phyloP scores from a whole-genome alignment of 2,888 invertebrate genomes.

The Stenurella melanura region DNA sequence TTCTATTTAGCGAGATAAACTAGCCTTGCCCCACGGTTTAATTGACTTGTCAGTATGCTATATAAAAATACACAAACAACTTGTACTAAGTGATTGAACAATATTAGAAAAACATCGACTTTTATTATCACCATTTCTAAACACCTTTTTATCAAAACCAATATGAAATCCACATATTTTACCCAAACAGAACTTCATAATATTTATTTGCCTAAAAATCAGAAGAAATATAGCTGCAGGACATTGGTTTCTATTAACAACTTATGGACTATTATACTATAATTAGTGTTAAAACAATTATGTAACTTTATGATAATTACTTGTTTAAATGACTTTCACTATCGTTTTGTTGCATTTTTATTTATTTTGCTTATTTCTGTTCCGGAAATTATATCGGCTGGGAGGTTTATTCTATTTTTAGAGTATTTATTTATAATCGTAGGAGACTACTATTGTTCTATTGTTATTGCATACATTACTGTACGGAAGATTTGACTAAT shows the following conservation, averaged over 20 bases:
- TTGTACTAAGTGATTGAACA: too few relatives aligned
- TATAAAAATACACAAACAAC: background rate
- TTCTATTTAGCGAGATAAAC: conserved; percentile 13
- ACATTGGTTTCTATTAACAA: background rate
- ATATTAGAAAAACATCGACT: too few relatives aligned
- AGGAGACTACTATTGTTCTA: conserved; percentile 12
- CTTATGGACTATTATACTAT: background rate
- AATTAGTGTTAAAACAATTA: conserved; percentile 4
- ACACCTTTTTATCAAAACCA: too few relatives aligned
- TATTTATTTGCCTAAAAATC: background rate
- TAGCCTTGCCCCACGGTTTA: background rate
- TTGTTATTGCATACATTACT: conserved; percentile 7
- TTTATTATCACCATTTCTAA: too few relatives aligned
- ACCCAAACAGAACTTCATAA: background rate
- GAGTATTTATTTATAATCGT: conserved; percentile 17
- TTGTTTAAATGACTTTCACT: conserved; percentile 8
- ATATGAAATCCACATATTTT: background rate
- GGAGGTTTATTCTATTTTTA: conserved; percentile 10
- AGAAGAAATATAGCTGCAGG: background rate
- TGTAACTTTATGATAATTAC: conserved; percentile 12
- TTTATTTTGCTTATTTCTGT: conserved; percentile 19
- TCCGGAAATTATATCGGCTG: background rate
- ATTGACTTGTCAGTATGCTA: background rate
- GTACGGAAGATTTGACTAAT: background rate
- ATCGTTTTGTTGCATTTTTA: conserved; percentile 14